These are phyloP conservation scores for Eupelmus urozonus DNA, from an alignment of 2,888 invertebrate genomes.

Conservation along the genomic window DNA sequence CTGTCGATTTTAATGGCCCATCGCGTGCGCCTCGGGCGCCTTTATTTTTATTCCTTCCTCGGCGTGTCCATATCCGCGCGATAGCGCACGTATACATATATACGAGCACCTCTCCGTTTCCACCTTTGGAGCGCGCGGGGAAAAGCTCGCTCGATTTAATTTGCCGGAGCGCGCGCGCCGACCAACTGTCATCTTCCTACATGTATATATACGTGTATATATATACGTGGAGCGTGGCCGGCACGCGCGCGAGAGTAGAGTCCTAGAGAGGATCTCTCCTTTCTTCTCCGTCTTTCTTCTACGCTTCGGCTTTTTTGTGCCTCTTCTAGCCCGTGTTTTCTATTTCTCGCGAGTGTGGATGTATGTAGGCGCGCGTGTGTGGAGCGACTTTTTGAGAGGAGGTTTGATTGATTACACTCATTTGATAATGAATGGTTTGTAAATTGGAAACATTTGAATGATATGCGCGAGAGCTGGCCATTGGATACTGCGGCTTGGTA, in stretches of 20 bases:
- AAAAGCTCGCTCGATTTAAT: slow-evolving; percentile 61
- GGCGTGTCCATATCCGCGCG: not conserved
- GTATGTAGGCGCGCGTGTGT: not conserved
- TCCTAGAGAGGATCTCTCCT: slow-evolving; percentile 24
- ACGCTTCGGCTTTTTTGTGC: not conserved
- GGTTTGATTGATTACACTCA: slow-evolving; percentile 51
- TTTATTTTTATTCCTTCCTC: not conserved
- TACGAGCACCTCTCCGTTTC: not conserved
- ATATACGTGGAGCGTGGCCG: slow-evolving; percentile 51
- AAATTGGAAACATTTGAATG: slow-evolving; percentile 46
- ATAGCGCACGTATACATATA: not conserved
- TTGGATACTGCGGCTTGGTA: not conserved
- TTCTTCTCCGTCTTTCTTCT: slow-evolving; percentile 14
- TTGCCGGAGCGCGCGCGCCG: slow-evolving; percentile 60
- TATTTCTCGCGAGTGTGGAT: not conserved
- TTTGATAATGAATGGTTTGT: slow-evolving; percentile 42
- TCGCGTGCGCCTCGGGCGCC: too few species aligned
- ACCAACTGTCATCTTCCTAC: slow-evolving; percentile 58
- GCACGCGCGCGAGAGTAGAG: slow-evolving; percentile 46
- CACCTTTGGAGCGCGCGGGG: slow-evolving; percentile 38
- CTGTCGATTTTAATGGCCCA: too few species aligned
- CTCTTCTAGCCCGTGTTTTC: not conserved
- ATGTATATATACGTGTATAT: not conserved
- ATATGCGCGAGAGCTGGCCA: too few species aligned
- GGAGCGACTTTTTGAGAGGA: not conserved